Evolutionary conservation across 2,797 vertebrate species (phyloP).

Genomic region (Tenualosa ilisha): DNA sequence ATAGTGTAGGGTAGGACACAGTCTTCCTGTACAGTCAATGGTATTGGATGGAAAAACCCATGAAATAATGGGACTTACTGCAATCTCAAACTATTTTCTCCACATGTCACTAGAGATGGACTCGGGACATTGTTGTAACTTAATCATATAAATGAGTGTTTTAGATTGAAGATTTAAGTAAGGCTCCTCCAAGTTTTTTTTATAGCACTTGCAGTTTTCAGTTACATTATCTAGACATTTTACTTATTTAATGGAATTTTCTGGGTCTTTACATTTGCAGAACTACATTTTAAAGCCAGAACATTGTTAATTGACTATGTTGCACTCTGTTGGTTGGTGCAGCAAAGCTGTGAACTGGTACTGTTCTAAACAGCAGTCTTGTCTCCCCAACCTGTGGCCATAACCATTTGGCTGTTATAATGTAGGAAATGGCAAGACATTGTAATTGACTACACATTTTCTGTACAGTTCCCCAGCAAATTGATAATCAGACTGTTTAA

Average conservation of each 20-base stretch:
- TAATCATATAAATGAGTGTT: not conserved
- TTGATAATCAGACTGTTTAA: not conserved
- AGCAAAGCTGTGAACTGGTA: not conserved
- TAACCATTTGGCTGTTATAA: not conserved
- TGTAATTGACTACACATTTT: not conserved
- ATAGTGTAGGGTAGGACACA: not conserved
- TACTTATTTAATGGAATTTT: not conserved
- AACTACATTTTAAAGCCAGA: not conserved
- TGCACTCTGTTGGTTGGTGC: not conserved
- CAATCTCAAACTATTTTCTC: not conserved
- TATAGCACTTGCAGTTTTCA: too few relatives aligned
- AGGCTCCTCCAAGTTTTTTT: not conserved
- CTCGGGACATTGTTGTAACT: not conserved
- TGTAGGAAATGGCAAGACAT: not conserved
- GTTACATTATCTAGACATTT: not conserved
- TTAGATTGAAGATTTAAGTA: not conserved
- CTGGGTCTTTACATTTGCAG: not conserved
- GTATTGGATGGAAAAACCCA: not conserved
- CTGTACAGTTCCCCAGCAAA: not conserved
- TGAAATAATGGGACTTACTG: not conserved
- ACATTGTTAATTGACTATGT: not conserved
- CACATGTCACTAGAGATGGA: not conserved
- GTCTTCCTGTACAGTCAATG: not conserved
- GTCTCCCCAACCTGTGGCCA: not conserved
- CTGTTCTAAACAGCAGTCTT: not conserved